Conservation (phyloP, 2,113 vertebrate genomes). For the Trematocara marginatum region DNA sequence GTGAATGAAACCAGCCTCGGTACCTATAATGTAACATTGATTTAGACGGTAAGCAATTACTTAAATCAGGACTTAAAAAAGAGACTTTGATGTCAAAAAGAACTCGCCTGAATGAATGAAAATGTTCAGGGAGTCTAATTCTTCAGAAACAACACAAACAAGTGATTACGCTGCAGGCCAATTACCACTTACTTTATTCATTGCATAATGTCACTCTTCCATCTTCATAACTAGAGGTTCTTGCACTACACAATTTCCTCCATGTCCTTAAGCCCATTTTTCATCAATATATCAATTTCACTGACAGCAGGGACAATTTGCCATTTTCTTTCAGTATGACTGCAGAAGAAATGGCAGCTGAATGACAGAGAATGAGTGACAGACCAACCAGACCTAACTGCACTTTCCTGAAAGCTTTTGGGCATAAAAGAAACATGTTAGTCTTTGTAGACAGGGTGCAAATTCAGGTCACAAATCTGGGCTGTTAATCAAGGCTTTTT, state of each 20-base stretch:
- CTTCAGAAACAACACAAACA: background rate
- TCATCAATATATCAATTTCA: slow-evolving; percentile 15
- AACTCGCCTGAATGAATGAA: background rate
- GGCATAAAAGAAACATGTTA: slow-evolving; percentile 39
- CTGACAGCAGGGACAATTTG: slow-evolving; percentile 35
- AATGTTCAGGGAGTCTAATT: background rate
- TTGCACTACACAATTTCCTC: background rate
- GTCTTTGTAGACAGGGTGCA: slow-evolving; percentile 19
- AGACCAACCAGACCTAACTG: slow-evolving; percentile 18
- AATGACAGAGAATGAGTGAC: slow-evolving; percentile 46
- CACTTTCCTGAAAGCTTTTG: slow-evolving; percentile 30
- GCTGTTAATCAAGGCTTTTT: slow-evolving; percentile 48
- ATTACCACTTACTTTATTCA: slow-evolving; percentile 2
- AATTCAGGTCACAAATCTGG: slow-evolving; percentile 45
- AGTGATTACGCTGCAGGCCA: background rate
- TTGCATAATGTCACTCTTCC: background rate
- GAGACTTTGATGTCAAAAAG: background rate
- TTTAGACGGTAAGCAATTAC: background rate
- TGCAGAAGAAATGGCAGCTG: background rate
- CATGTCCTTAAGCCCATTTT: background rate
- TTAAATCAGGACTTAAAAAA: background rate
- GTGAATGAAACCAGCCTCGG: background rate
- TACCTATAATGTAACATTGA: background rate
- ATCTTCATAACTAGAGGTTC: background rate
- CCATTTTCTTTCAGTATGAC: slow-evolving; percentile 15